Percentiles rank a stretch among this genome's conserved stretches.
Evolutionary conservation across 2,113 vertebrate species (phyloP).

Genomic region (Neoarius graeffei): DNA sequence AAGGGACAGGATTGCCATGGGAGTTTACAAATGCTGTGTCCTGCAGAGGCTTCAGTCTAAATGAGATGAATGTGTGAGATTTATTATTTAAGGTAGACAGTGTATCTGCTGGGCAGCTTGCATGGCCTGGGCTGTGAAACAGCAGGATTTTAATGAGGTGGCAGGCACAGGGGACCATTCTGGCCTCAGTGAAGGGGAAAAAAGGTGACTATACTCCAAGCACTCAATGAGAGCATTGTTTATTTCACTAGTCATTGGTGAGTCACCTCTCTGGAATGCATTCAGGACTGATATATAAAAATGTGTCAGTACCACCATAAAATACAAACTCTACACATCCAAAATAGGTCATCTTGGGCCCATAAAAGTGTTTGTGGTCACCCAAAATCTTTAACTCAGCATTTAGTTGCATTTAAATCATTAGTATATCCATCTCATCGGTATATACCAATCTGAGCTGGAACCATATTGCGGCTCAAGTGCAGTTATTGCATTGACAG

Average conservation of each 20-base stretch:
- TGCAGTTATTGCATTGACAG: conserved; percentile 5
- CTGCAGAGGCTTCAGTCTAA: conserved; percentile 39
- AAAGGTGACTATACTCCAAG: conserved; percentile 32
- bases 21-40: conserved; percentile 27
- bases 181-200: conserved; percentile 34
- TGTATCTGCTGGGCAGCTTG: conserved; percentile 49
- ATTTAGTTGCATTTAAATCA: conserved; percentile 9
- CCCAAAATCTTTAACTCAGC: conserved; percentile 37
- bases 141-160: conserved; percentile 55
- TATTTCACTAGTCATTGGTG: conserved; percentile 44
- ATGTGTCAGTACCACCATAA: conserved; percentile 44
- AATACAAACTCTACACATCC: conserved; percentile 35
- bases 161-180: conserved; percentile 25
- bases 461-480: neutral
- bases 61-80: conserved; percentile 37
- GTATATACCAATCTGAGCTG: conserved; percentile 18
- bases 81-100: conserved; percentile 39
- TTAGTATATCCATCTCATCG: conserved; percentile 35
- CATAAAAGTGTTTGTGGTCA: conserved; percentile 42
- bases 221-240: conserved; percentile 55
- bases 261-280: conserved; percentile 51
- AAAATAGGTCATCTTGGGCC: conserved; percentile 32
- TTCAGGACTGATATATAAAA: conserved; percentile 50
- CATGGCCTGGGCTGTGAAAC: conserved; percentile 41
- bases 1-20: neutral